Evolutionary conservation across 1,140 invertebrate genomes (phyloP), one percentile per base, ranked within the genome.

Genomic region (Branchinecta lynchi): DNA sequence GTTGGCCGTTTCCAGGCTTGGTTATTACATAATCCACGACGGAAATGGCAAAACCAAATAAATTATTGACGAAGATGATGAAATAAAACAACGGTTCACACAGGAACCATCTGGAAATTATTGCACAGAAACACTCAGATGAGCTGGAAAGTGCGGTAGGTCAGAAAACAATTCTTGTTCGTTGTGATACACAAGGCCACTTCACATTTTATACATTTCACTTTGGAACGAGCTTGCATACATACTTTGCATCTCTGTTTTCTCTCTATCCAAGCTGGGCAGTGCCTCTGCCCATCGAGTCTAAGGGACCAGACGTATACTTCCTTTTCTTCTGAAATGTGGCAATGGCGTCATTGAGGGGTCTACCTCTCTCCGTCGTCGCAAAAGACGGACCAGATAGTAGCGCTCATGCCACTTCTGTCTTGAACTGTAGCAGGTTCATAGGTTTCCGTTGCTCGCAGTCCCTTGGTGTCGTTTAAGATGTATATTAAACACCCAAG

Each of bases 141-240:
- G 2, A 32, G 32, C 32, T 32, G 5, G 2, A 32, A 3, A 32
- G 32, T 32, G 32, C 5, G 32, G 32, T 32, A 32, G 5, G 32
- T 32, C 32, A 32, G 32, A 32, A 32, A 32, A 32, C 32, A 32
- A 32, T 32, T 32, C 32, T 5, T 32, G 32, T 32, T 32, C 5
- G 32, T 1, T 5, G 32, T 32, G 32, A 32, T n/a, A 32, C 32
- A 32, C 32, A 32, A 32, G 32, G 32, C n/a, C n/a, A 51, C 46
- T 51, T 51, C 12, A 12, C 21, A 51, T 7, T 20, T 12, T 68
- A 69, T n/a, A 69, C 44, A 66, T 65, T 74, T 9, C 67, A 74
- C 65, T 68, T 74, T 51, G 46, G 46, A 51, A n/a, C n/a, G 9
- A n/a, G 46, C 46, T 51, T 51, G 46, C 9, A n/a, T n/a, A 51